Conservation (phyloP, 2,113 vertebrate species). For the Halichoeres trimaculatus region DNA sequence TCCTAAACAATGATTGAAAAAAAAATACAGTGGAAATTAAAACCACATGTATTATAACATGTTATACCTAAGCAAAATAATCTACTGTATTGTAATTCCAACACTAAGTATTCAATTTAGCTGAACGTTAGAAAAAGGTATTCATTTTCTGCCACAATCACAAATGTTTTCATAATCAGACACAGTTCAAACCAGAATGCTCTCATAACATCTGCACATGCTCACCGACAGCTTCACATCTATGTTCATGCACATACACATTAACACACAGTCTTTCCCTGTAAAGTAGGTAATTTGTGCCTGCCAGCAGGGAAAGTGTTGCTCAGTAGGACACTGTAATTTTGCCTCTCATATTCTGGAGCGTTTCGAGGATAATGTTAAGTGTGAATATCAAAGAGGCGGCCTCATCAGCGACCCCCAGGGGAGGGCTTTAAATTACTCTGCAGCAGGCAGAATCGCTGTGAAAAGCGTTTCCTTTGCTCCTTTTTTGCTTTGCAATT, state of each 20-base stretch:
- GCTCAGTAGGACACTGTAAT: slow-evolving; percentile 35
- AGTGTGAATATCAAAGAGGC: slow-evolving; percentile 44
- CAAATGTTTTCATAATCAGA: background rate
- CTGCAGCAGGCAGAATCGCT: slow-evolving; percentile 25
- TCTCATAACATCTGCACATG: background rate
- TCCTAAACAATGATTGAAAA: too few relatives aligned
- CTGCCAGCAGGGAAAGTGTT: slow-evolving; percentile 21
- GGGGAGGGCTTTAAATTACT: slow-evolving; percentile 40
- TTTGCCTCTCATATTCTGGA: slow-evolving; percentile 12
- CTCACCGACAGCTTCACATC: background rate
- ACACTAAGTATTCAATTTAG: too few relatives aligned
- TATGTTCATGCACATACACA: background rate
- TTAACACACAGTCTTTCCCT: background rate
- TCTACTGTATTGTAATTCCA: too few relatives aligned
- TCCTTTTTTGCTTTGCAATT: slow-evolving; percentile 25
- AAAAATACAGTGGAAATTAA: too few relatives aligned
- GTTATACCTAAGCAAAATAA: too few relatives aligned
- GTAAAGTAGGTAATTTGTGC: slow-evolving; percentile 29
- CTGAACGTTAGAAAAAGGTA: too few relatives aligned
- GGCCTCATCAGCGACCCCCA: slow-evolving; percentile 27
- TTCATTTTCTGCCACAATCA: too few relatives aligned
- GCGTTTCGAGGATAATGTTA: slow-evolving; percentile 31
- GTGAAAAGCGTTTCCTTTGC: slow-evolving; percentile 51
- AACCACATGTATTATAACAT: too few relatives aligned
- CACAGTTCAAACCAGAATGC: background rate